Base-by-base conservation (phyloP, 2,888 invertebrate species). In the Caenorhabditis parvicauda region DNA sequence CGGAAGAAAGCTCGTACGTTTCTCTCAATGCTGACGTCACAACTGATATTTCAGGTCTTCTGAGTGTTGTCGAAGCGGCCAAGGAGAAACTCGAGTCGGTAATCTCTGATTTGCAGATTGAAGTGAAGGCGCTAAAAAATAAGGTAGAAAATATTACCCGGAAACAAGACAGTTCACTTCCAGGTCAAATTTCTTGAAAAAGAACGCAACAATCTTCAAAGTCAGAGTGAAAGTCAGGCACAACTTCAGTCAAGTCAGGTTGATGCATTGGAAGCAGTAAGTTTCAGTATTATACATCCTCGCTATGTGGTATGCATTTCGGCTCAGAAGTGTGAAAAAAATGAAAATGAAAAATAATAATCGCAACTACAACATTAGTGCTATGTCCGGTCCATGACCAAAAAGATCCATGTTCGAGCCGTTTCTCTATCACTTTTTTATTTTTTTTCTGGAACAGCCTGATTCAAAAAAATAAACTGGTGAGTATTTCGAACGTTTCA, bases 221-320 rank as follows among this genome's bases (percentile, higher is more conserved):
- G 76, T 47, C 79, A 81, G 54, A 77, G 76, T 51, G 79, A 81
- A 44, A 72, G 72, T 39, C 81, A 81, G 50, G 71, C 73, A 1
- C 71, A 78, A 41, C 64, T 81, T n/a, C 77, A 80, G 41, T 68
- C 72, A 39, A 76, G 78, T 24, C 81, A 81, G 68, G 74, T 81
- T 1, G 70, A 77, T 32, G 79, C 81, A 0, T 60, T 81, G 14
- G 81, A 81, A 70, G 81, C 80, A 19, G 81, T 77, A 46, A 32
- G 61, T 48, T 17, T 5, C n/a, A n/a, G n/a, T n/a, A n/a, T n/a
- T n/a, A n/a, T n/a, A n/a, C n/a, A n/a, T n/a, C n/a, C n/a, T n/a
- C n/a, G n/a, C n/a, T n/a, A n/a, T n/a, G n/a, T n/a, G n/a, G n/a
- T n/a, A n/a, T n/a, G n/a, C n/a, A n/a, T n/a, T n/a, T n/a, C n/a